A percentile compares a stretch with the other conserved stretches of the same genome.
Conservation (phyloP, 2,888 invertebrate species). For the Callyntrura sp. region DNA sequence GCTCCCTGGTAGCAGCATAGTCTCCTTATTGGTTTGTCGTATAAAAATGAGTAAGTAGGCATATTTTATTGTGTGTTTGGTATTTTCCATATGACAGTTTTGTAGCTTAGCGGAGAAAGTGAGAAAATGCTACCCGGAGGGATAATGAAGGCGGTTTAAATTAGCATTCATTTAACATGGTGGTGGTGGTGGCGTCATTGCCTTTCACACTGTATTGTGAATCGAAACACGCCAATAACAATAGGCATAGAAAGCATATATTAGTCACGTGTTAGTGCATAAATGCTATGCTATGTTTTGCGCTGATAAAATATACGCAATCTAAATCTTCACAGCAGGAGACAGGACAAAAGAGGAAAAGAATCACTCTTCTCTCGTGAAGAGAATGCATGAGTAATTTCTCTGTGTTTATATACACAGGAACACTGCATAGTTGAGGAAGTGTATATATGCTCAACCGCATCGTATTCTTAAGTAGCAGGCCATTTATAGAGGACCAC, state of each 20-base stretch:
- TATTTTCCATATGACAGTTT: too few relatives aligned
- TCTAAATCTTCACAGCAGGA: conserved; percentile 60
- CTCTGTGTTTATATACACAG: conserved; percentile 10
- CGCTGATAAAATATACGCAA: conserved; percentile 56
- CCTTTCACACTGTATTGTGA: neutral
- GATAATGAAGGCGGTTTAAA: conserved; percentile 64
- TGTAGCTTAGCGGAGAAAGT: neutral
- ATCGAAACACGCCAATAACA: conserved; percentile 29
- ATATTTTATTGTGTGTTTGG: conserved; percentile 5
- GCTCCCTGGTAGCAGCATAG: neutral
- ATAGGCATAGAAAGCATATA: conserved; percentile 4
- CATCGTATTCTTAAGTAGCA: too few relatives aligned
- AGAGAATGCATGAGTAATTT: conserved; percentile 59
- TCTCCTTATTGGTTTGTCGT: neutral
- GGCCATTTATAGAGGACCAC: too few relatives aligned
- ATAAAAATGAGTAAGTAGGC: neutral
- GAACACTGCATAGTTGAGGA: too few relatives aligned
- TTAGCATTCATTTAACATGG: conserved; percentile 53
- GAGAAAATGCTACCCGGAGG: conserved; percentile 13
- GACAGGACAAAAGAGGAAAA: conserved; percentile 58
- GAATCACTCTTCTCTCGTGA: conserved; percentile 46
- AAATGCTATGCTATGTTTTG: conserved; percentile 13
- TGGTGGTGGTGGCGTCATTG: neutral
- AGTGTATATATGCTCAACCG: too few relatives aligned
- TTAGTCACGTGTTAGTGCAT: neutral